A percentile compares a stretch with the other conserved stretches of the same genome.
These are phyloP conservation scores for Myopa testacea DNA, from an alignment of 2,888 invertebrate genomes.

Conservation along the genomic window DNA sequence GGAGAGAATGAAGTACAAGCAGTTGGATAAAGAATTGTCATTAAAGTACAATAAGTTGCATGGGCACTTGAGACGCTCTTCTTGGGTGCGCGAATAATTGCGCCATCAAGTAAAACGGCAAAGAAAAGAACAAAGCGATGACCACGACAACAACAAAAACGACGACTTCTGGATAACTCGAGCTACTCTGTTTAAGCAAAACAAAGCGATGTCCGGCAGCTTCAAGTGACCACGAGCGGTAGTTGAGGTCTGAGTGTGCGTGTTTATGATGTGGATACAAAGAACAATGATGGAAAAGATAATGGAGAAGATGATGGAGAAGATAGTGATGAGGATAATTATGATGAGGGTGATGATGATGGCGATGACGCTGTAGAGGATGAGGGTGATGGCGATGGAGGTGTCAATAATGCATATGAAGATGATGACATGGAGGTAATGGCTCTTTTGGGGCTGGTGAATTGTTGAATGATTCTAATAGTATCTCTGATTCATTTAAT, in stretches of 20 bases:
- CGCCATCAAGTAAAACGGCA: conserved; percentile 1
- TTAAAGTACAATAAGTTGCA: background rate
- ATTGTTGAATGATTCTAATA: no score
- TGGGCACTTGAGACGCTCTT: background rate
- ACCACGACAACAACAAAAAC: background rate
- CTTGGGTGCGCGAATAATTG: background rate
- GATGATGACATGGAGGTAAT: no score
- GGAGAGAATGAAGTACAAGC: background rate
- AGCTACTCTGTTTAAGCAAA: background rate
- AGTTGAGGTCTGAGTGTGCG: background rate
- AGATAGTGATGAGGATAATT: background rate
- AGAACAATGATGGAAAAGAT: background rate
- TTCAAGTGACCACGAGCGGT: conserved; percentile 11
- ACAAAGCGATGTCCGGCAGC: conserved; percentile 10
- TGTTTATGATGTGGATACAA: background rate
- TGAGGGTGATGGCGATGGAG: background rate
- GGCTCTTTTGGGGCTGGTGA: no score
- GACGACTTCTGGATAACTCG: background rate
- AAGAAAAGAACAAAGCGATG: background rate
- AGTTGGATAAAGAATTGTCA: background rate
- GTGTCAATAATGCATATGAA: no score
- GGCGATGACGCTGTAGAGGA: background rate
- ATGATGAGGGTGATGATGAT: background rate
- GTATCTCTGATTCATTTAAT: no score
- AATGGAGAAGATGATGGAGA: background rate